Evolutionary conservation across 1,140 invertebrate species (phyloP).

Genomic region (Heliothis subflexa): DNA sequence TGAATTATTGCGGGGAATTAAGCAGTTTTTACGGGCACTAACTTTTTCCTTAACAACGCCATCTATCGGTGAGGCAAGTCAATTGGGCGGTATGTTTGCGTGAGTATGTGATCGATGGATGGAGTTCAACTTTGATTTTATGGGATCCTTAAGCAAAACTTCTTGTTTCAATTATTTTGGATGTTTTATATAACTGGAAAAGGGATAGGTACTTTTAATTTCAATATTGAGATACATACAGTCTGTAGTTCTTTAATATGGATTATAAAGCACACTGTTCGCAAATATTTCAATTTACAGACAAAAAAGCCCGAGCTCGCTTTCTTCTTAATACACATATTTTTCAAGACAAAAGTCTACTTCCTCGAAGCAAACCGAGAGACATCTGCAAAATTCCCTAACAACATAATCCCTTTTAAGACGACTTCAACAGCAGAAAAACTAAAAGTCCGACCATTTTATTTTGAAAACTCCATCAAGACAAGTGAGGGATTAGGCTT

Average conservation of each 20-base stretch:
- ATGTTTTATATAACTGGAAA: too few species aligned
- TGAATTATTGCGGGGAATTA: conserved; percentile 33
- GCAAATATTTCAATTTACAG: too few species aligned
- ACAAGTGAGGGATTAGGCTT: not conserved
- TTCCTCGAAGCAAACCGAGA: not conserved
- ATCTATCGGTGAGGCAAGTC: conserved; percentile 1
- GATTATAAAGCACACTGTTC: too few species aligned
- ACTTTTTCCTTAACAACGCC: conserved; percentile 20
- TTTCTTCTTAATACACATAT: not conserved
- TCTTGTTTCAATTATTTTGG: too few species aligned
- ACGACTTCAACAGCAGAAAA: conserved; percentile 4
- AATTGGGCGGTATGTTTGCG: conserved; percentile 23
- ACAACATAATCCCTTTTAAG: conserved; percentile 4
- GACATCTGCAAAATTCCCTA: not conserved
- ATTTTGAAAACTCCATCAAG: conserved; percentile 12
- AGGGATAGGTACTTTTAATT: too few species aligned
- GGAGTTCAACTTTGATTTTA: not conserved
- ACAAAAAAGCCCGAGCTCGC: too few species aligned
- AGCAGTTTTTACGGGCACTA: conserved; percentile 18
- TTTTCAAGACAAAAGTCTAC: not conserved
- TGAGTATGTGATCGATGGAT: conserved; percentile 5
- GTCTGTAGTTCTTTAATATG: too few species aligned
- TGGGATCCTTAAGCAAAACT: not conserved
- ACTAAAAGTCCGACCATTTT: not conserved
- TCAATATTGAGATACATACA: too few species aligned